Conservation (phyloP, 2,888 invertebrate species). For the Diarsia dahlii region DNA sequence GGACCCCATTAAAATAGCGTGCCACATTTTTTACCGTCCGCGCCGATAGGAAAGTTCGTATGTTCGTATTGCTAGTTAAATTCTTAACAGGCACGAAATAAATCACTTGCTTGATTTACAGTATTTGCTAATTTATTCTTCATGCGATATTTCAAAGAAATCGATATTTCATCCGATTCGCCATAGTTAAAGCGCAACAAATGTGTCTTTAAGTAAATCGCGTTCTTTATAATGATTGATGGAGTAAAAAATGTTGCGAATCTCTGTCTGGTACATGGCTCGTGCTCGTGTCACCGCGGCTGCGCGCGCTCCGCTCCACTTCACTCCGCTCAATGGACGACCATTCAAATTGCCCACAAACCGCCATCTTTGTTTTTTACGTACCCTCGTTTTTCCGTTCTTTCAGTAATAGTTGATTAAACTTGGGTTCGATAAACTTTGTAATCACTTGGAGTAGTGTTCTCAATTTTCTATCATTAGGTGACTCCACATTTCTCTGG, state of each 20-base stretch:
- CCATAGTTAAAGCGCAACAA: conserved; percentile 56
- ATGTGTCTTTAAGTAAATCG: conserved; percentile 60
- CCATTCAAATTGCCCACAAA: conserved; percentile 82
- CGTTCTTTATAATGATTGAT: conserved; percentile 58
- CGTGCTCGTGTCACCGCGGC: conserved; percentile 87
- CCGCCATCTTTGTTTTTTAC: conserved; percentile 81
- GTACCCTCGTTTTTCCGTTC: conserved; percentile 76
- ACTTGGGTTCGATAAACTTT: conserved; percentile 79
- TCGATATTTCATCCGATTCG: conserved; percentile 60
- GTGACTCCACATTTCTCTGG: conserved; percentile 62
- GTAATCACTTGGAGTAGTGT: conserved; percentile 67
- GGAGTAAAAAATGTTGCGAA: conserved; percentile 73
- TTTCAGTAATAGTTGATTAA: conserved; percentile 79
- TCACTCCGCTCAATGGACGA: conserved; percentile 81
- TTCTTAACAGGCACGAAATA: conserved; percentile 64
- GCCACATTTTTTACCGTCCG: conserved; percentile 44
- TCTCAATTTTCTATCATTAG: conserved; percentile 73
- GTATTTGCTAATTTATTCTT: conserved; percentile 56
- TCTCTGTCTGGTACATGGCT: conserved; percentile 76
- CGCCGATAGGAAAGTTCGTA: conserved; percentile 23
- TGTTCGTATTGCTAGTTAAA: conserved; percentile 42
- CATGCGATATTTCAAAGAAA: conserved; percentile 54
- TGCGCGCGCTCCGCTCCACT: conserved; percentile 80
- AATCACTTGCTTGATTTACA: conserved; percentile 54
- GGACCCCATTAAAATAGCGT: conserved; percentile 44